These are phyloP conservation scores for Cladopsammia gracilis DNA, from an alignment of 64 coral and sea anemone species.

Conservation along the genomic window DNA sequence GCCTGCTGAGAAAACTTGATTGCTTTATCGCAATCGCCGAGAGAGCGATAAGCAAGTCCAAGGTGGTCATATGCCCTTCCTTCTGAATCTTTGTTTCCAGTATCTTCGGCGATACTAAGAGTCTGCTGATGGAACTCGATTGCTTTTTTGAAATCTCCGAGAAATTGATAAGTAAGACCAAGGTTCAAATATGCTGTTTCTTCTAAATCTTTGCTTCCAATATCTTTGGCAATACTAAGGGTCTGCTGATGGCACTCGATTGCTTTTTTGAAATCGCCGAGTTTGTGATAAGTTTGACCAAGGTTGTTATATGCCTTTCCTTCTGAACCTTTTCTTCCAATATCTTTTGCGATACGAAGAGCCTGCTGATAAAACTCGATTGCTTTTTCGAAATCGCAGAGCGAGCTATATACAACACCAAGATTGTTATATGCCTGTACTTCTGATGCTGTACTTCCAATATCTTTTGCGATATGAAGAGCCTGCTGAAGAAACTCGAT, in stretches of 20 bases:
- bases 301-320: not conserved
- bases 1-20: conserved; percentile 3
- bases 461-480: no score
- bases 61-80: not conserved
- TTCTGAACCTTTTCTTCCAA: no score
- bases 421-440: no score
- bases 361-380: no score
- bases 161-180: no score
- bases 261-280: not conserved
- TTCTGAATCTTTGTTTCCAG: conserved; percentile 17
- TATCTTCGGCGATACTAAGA: conserved; percentile 2
- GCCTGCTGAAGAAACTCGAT: no score
- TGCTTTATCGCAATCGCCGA: not conserved
- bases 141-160: no score
- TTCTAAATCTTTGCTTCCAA: not conserved
- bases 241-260: not conserved
- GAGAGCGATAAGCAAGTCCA: not conserved
- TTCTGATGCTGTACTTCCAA: no score
- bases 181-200: not conserved
- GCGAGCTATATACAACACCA: no score
- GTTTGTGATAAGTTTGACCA: not conserved
- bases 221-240: not conserved
- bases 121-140: not conserved
- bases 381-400: no score
- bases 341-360: no score